A percentile compares a stretch with the other conserved stretches of the same genome.
These are phyloP conservation scores for Anolis apletophallus DNA, from an alignment of 2,797 vertebrate genomes.

Conservation along the genomic window DNA sequence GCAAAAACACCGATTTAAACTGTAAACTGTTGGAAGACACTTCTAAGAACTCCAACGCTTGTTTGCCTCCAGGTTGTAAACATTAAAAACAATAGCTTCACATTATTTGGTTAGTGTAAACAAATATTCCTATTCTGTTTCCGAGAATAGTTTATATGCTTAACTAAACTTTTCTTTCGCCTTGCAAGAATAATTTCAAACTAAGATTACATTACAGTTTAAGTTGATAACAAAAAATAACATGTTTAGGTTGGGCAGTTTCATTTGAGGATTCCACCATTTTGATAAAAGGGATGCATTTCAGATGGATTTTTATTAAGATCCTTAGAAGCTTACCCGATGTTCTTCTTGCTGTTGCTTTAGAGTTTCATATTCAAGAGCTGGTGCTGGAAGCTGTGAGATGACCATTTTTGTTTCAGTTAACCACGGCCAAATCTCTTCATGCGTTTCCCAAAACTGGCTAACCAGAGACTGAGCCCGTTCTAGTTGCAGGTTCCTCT, in stretches of 20 bases:
- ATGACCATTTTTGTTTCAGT: slow-evolving; percentile 88
- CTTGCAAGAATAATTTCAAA: neutral
- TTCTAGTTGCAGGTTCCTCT: slow-evolving; percentile 93
- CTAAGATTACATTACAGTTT: neutral
- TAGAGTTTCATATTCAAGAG: slow-evolving; percentile 93
- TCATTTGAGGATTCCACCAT: neutral
- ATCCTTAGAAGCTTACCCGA: slow-evolving; percentile 83
- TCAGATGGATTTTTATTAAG: slow-evolving; percentile 1
- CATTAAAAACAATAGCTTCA: neutral
- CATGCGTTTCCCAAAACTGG: slow-evolving; percentile 98
- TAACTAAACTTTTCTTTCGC: neutral
- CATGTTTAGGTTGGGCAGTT: neutral
- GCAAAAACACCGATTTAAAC: slow-evolving; percentile 11
- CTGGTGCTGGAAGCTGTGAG: slow-evolving; percentile 87
- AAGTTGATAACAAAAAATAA: neutral
- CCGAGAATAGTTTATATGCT: too few species aligned
- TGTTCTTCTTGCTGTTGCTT: slow-evolving; percentile 96
- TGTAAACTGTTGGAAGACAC: slow-evolving; percentile 15
- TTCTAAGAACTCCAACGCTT: neutral
- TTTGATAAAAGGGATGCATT: slow-evolving; percentile 1
- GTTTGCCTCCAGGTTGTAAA: neutral
- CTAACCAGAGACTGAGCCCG: slow-evolving; percentile 91
- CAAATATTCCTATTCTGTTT: neutral
- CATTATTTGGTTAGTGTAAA: neutral
- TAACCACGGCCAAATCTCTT: slow-evolving; percentile 97